These are phyloP conservation scores for Intellagama lesueurii DNA, from an alignment of 2,797 vertebrate genomes.

Conservation along the genomic window DNA sequence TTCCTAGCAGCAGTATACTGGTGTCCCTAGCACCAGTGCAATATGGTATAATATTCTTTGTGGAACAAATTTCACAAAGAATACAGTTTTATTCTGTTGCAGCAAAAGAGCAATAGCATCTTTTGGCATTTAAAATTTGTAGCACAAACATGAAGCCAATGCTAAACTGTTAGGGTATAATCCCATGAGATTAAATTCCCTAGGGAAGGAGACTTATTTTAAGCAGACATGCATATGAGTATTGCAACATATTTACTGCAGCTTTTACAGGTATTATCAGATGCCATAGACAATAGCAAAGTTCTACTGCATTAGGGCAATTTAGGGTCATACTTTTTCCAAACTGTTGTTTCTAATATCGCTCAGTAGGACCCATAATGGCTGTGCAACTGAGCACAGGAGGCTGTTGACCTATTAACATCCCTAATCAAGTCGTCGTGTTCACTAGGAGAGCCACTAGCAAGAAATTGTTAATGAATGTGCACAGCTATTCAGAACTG, in stretches of 20 bases:
- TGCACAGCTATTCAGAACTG: slow-evolving; percentile 43
- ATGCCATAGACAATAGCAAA: not conserved
- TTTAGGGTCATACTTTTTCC: not conserved
- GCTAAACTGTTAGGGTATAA: not conserved
- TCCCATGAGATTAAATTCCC: not conserved
- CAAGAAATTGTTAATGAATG: not conserved
- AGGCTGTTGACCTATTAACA: not conserved
- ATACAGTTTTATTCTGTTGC: no score
- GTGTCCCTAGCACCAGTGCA: not conserved
- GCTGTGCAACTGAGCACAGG: not conserved
- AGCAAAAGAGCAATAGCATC: no score
- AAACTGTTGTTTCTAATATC: not conserved
- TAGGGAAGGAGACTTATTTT: no score
- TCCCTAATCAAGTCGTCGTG: not conserved
- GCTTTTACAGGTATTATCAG: not conserved
- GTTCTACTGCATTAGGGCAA: not conserved
- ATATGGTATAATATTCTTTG: not conserved
- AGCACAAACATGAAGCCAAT: no score
- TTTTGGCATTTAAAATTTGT: no score
- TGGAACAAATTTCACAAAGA: no score
- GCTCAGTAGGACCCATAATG: not conserved
- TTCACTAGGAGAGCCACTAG: not conserved
- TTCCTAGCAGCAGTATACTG: not conserved
- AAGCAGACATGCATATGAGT: no score
- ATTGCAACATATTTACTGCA: not conserved